Evolutionary conservation across 2,888 invertebrate genomes (phyloP).

Genomic region (Urechis unicinctus): DNA sequence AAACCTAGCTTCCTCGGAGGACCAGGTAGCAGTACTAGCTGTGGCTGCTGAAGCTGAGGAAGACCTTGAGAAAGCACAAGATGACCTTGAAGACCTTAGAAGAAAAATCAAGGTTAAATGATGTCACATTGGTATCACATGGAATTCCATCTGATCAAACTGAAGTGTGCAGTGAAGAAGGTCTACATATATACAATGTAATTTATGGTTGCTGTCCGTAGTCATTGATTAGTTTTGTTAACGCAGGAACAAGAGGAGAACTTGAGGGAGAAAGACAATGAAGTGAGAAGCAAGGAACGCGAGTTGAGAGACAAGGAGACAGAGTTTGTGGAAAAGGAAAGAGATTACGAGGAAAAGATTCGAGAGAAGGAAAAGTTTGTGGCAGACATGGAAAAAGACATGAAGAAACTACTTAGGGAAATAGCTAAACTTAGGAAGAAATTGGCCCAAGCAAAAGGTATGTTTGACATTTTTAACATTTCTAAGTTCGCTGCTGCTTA

Average conservation of each 20-base stretch:
- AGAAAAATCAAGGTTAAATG: conserved; percentile 1
- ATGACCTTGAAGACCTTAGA: not conserved
- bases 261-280: conserved; percentile 23
- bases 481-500: no score
- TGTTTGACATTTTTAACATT: no score
- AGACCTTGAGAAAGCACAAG: not conserved
- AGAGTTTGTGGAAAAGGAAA: not conserved
- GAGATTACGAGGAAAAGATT: not conserved
- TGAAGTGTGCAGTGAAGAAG: not conserved
- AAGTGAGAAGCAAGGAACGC: conserved; percentile 7
- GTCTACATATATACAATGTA: not conserved
- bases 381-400: conserved; percentile 26
- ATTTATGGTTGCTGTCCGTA: not conserved
- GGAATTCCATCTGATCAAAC: not conserved
- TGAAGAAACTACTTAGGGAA: conserved; percentile 34
- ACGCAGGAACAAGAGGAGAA: conserved; percentile 16
- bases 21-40: not conserved
- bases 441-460: not conserved
- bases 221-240: not conserved
- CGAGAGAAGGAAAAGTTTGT: conserved; percentile 21
- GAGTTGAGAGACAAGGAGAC: conserved; percentile 1
- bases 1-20: not conserved
- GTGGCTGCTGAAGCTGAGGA: not conserved
- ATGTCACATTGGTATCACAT: not conserved
- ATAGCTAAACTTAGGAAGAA: conserved; percentile 22